Conservation (phyloP, 2,888 invertebrate species). For the Zootermopsis nevadensis region DNA sequence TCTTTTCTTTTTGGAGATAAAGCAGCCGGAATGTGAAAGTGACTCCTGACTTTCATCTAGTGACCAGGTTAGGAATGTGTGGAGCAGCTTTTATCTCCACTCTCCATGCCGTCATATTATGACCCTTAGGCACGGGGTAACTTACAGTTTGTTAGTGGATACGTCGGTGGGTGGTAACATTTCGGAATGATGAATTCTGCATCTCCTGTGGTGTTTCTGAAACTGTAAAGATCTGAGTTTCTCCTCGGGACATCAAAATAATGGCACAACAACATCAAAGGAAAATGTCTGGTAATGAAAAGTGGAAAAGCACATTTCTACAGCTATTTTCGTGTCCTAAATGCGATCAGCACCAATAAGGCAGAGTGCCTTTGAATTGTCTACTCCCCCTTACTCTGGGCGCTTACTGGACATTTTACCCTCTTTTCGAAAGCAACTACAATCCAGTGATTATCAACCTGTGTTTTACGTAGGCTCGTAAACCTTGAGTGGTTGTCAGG, state of each 20-base stretch:
- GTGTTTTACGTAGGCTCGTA: too few relatives aligned
- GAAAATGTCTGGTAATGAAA: slow-evolving; percentile 49
- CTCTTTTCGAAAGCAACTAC: neutral
- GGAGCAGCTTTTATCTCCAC: too few relatives aligned
- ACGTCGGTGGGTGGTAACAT: neutral
- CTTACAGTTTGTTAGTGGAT: neutral
- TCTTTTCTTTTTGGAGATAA: too few relatives aligned
- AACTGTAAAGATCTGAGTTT: neutral
- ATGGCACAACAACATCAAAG: slow-evolving; percentile 15
- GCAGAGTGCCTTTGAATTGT: slow-evolving; percentile 51
- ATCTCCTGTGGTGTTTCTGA: neutral
- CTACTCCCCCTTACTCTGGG: slow-evolving; percentile 20
- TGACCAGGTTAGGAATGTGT: too few relatives aligned
- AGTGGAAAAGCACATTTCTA: slow-evolving; percentile 51
- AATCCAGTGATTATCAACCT: too few relatives aligned
- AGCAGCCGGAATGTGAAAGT: too few relatives aligned
- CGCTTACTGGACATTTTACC: neutral
- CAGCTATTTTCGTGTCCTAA: slow-evolving; percentile 27
- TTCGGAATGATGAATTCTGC: slow-evolving; percentile 19
- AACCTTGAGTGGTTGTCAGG: too few relatives aligned
- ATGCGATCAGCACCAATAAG: slow-evolving; percentile 49
- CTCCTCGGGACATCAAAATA: slow-evolving; percentile 1
- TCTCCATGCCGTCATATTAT: too few relatives aligned
- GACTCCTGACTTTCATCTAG: too few relatives aligned
- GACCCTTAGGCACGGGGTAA: too few relatives aligned